Conservation (phyloP, 2,113 vertebrate genomes). For the Phyllostomus hastatus region DNA sequence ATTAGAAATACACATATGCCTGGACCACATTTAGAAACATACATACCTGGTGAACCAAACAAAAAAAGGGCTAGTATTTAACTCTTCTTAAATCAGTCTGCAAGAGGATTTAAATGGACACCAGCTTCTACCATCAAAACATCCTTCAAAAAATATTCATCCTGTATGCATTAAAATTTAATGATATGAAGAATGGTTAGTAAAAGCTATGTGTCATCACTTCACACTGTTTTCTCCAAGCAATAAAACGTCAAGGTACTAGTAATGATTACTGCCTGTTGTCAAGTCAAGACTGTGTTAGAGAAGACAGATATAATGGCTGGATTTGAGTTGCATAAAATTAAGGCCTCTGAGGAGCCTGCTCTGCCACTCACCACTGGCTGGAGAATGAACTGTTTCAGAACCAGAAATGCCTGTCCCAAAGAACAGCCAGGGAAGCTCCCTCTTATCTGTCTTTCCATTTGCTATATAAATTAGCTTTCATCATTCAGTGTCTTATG, state of each 20-base stretch:
- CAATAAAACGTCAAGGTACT: not conserved
- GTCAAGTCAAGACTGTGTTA: not conserved
- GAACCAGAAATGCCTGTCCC: not conserved
- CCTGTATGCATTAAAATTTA: conserved; percentile 60
- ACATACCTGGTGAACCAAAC: not conserved
- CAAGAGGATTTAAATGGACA: conserved; percentile 41
- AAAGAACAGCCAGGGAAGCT: not conserved
- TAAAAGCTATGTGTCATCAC: conserved; percentile 19
- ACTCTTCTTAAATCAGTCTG: not conserved
- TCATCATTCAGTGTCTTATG: accelerated
- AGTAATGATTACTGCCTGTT: not conserved
- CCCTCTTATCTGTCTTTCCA: not conserved
- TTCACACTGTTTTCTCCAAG: conserved; percentile 31
- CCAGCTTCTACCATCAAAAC: conserved; percentile 53
- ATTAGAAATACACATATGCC: not conserved
- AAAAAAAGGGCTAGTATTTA: not conserved
- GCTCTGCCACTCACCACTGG: accelerated
- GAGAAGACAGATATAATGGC: not conserved
- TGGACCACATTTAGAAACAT: accelerated
- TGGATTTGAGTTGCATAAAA: accelerated
- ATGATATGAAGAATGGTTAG: not conserved
- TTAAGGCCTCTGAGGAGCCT: not conserved
- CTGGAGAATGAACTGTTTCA: not conserved
- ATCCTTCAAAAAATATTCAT: conserved; percentile 67
- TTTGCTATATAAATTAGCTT: accelerated